phyloP scores from a whole-genome alignment of 1,140 invertebrate genomes.

The Ceratosolen solmsi region DNA sequence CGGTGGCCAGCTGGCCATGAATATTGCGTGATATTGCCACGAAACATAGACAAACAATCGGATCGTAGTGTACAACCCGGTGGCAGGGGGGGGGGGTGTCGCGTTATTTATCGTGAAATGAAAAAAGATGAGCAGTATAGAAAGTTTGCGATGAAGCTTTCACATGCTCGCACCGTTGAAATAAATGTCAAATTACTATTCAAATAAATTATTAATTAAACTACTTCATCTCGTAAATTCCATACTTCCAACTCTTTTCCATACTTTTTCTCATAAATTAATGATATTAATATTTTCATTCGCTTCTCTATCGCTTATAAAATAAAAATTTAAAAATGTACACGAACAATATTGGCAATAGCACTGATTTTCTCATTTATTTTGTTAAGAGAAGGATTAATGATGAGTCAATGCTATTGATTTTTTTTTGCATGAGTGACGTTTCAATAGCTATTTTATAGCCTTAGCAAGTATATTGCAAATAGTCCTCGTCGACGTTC shows the following conservation, averaged over 20 bases:
- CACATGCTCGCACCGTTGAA: neutral
- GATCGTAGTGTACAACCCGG: neutral
- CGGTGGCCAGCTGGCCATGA: neutral
- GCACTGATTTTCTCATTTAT: neutral
- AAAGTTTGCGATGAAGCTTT: too few species aligned
- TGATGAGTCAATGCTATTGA: constrained; percentile 11
- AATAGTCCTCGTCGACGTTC: neutral
- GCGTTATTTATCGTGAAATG: too few species aligned
- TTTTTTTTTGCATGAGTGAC: neutral
- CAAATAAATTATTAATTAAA: constrained; percentile 7
- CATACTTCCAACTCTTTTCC: too few species aligned
- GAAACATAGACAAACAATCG: neutral
- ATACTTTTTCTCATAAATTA: neutral
- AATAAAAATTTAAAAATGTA: neutral
- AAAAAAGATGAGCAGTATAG: too few species aligned
- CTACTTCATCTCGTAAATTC: neutral
- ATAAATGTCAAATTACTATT: neutral
- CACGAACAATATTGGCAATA: neutral
- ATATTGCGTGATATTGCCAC: neutral
- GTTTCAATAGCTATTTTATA: constrained; percentile 4
- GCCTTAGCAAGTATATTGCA: neutral
- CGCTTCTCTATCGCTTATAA: neutral
- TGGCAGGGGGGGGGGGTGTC: neutral
- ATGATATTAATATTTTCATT: neutral
- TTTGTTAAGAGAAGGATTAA: neutral